Conservation (phyloP, 2,888 invertebrate species). For the Chaetogeoica ovagalla region DNA sequence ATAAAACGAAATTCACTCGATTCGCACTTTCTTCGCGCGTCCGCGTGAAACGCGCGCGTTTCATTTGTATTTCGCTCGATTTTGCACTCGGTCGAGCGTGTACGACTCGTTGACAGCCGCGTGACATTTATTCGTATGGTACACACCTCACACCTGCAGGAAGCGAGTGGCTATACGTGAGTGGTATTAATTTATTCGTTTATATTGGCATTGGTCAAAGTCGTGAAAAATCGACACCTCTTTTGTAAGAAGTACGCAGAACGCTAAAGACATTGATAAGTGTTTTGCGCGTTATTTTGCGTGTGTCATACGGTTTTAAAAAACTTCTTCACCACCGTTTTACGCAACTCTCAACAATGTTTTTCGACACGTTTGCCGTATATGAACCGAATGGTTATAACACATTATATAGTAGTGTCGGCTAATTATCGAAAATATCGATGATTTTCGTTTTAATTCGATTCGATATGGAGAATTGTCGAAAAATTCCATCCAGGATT, state of each 20-base stretch:
- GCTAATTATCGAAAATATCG: too few species aligned
- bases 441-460: too few species aligned
- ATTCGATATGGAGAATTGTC: too few species aligned
- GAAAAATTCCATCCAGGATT: too few species aligned
- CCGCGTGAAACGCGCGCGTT: neutral
- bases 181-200: slow-evolving; percentile 1
- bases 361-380: neutral
- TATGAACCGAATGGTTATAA: too few species aligned
- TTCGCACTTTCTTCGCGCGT: neutral
- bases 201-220: neutral
- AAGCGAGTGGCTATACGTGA: neutral
- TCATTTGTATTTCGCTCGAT: neutral
- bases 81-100: neutral
- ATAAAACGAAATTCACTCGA: too few species aligned
- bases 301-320: neutral
- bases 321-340: neutral
- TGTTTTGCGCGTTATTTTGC: neutral
- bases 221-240: neutral
- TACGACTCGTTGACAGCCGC: neutral
- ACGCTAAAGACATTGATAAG: neutral
- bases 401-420: too few species aligned
- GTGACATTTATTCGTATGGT: slow-evolving; percentile 6
- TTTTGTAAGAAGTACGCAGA: neutral
- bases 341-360: neutral
- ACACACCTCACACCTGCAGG: neutral